These are phyloP conservation scores for Epistrophella euchroma DNA, from an alignment of 2,888 invertebrate genomes.

Conservation along the genomic window DNA sequence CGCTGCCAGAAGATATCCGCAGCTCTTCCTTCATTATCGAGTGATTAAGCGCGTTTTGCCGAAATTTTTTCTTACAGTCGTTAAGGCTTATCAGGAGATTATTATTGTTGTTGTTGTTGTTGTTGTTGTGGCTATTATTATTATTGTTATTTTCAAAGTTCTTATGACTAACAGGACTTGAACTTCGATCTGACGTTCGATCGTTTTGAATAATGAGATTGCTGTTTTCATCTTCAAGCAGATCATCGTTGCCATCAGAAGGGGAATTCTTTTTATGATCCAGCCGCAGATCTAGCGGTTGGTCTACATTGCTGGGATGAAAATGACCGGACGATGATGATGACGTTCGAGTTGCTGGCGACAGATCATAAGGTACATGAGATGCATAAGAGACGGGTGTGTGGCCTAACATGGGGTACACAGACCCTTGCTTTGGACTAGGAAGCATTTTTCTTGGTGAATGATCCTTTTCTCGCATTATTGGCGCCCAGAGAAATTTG, in stretches of 20 bases:
- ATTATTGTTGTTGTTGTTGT: slow-evolving; percentile 78
- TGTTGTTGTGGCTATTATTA: slow-evolving; percentile 78
- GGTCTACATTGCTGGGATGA: slow-evolving; percentile 85
- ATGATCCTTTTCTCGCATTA: slow-evolving; percentile 96
- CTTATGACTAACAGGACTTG: slow-evolving; percentile 83
- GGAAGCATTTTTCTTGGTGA: slow-evolving; percentile 94
- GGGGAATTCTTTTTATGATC: slow-evolving; percentile 90
- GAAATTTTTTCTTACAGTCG: slow-evolving; percentile 74
- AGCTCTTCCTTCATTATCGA: slow-evolving; percentile 75
- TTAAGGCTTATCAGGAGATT: slow-evolving; percentile 67
- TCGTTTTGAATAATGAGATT: slow-evolving; percentile 87
- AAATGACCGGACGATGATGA: slow-evolving; percentile 78
- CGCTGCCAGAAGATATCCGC: slow-evolving; percentile 62
- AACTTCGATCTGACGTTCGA: slow-evolving; percentile 83
- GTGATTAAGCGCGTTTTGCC: slow-evolving; percentile 64
- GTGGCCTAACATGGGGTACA: slow-evolving; percentile 87
- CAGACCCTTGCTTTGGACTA: slow-evolving; percentile 90
- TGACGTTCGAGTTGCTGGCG: slow-evolving; percentile 81
- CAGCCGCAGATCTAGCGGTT: slow-evolving; percentile 94
- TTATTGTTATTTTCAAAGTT: slow-evolving; percentile 76
- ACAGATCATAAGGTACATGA: slow-evolving; percentile 89
- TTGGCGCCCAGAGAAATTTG: slow-evolving; percentile 80
- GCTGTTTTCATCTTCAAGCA: slow-evolving; percentile 93
- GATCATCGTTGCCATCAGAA: slow-evolving; percentile 77
- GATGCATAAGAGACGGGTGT: slow-evolving; percentile 84